Percentiles rank a stretch among this genome's conserved stretches.
Evolutionary conservation across 2,888 invertebrate species (phyloP).

Genomic region (Lepidochitona cinerea): DNA sequence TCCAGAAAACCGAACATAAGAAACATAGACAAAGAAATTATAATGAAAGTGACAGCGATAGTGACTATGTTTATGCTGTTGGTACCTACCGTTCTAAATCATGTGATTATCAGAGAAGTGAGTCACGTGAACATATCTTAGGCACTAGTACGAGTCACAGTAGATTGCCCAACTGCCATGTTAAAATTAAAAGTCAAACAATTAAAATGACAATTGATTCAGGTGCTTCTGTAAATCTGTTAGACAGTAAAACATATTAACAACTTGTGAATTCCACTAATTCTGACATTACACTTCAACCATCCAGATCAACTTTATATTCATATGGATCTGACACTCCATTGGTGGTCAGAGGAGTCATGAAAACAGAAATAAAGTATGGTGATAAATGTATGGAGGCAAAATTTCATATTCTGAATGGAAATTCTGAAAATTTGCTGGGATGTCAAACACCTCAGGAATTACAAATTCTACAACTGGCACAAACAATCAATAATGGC

Average conservation of each 20-base stretch:
- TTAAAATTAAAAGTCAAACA: neutral
- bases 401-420: neutral
- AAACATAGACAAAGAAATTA: too few relatives aligned
- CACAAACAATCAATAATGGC: neutral
- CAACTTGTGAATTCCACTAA: neutral
- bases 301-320: neutral
- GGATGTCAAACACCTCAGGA: neutral
- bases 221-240: slow-evolving; percentile 29
- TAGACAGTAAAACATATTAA: slow-evolving; percentile 26
- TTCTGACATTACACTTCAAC: neutral
- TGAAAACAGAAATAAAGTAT: neutral
- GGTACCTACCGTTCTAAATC: too few relatives aligned
- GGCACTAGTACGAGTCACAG: too few relatives aligned
- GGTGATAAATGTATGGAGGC: neutral
- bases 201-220: slow-evolving; percentile 19
- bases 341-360: neutral
- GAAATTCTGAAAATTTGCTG: neutral
- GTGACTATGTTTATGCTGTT: too few relatives aligned
- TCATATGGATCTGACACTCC: slow-evolving; percentile 3
- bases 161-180: neutral
- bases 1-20: too few relatives aligned
- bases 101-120: too few relatives aligned
- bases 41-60: too few relatives aligned
- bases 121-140: too few relatives aligned
- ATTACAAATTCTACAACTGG: neutral